Evolutionary conservation across 2,797 vertebrate species (phyloP).

Genomic region (Chiroxiphia lanceolata): DNA sequence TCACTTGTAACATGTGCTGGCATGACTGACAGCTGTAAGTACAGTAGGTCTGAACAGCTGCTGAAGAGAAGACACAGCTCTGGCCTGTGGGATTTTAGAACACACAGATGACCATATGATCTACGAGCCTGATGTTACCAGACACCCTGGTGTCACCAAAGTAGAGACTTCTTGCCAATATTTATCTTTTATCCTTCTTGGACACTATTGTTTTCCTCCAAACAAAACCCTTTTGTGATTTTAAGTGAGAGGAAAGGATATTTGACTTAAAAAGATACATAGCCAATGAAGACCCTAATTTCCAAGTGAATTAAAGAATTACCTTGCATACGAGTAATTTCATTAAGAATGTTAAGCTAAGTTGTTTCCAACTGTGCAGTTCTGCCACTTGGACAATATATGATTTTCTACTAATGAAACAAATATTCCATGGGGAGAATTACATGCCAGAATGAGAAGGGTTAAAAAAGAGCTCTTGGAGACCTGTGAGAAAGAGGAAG

Average conservation of each 20-base stretch:
- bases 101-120: neutral
- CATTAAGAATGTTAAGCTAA: neutral
- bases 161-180: neutral
- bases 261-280: neutral
- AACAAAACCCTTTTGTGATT: constrained; percentile 33
- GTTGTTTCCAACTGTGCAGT: neutral
- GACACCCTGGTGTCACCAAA: neutral
- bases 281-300: constrained; percentile 7
- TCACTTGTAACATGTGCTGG: neutral
- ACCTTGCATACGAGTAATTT: neutral
- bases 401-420: neutral
- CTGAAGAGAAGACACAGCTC: neutral
- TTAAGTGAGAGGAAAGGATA: neutral
- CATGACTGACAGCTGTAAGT: neutral
- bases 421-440: fast-evolving
- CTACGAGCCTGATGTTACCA: neutral
- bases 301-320: constrained; percentile 18
- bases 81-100: neutral
- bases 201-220: neutral
- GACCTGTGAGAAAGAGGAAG: constrained; percentile 49
- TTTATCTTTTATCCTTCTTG: neutral
- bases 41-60: neutral
- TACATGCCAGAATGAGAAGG: neutral
- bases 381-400: neutral
- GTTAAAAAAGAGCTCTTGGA: constrained; percentile 39